These are phyloP conservation scores for Limnothrissa miodon DNA, from an alignment of 2,113 vertebrate species.

Conservation along the genomic window DNA sequence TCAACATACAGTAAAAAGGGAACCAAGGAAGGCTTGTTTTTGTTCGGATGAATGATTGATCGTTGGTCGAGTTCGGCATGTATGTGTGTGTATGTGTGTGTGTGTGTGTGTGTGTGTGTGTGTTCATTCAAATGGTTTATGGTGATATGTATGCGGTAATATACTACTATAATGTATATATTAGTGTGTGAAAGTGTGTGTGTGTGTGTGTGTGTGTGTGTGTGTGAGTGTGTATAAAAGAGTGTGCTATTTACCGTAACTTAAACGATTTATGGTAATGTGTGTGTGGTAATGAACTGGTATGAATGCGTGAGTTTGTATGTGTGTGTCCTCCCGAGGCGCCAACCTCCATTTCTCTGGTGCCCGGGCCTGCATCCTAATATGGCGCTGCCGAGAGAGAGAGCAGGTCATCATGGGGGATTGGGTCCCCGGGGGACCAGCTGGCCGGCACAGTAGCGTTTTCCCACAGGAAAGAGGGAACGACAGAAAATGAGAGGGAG, in stretches of 20 bases:
- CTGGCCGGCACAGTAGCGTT: conserved; percentile 77
- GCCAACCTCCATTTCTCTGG: conserved; percentile 34
- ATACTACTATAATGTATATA: not conserved
- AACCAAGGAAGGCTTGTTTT: not conserved
- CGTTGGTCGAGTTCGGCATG: not conserved
- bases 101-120: not conserved
- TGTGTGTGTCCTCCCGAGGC: conserved; percentile 32
- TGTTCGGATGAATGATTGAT: not conserved
- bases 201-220: conserved; percentile 18
- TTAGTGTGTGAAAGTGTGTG: not conserved
- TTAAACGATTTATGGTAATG: not conserved
- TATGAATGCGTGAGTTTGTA: conserved; percentile 13
- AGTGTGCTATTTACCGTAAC: conserved; percentile 9
- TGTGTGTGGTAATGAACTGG: not conserved
- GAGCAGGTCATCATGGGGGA: conserved; percentile 79
- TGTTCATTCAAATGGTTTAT: not conserved
- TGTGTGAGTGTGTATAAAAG: conserved; percentile 16
- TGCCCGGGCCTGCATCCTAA: conserved; percentile 65
- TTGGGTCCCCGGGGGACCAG: conserved; percentile 76
- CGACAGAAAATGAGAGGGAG: conserved; percentile 18
- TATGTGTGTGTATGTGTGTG: not conserved
- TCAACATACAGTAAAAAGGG: not conserved
- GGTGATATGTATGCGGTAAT: not conserved
- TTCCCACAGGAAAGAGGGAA: conserved; percentile 84
- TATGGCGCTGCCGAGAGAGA: conserved; percentile 71